A percentile compares a stretch with the other conserved stretches of the same genome.
phyloP scores from a whole-genome alignment of 2,113 vertebrate species.

The Laticauda laticaudata region DNA sequence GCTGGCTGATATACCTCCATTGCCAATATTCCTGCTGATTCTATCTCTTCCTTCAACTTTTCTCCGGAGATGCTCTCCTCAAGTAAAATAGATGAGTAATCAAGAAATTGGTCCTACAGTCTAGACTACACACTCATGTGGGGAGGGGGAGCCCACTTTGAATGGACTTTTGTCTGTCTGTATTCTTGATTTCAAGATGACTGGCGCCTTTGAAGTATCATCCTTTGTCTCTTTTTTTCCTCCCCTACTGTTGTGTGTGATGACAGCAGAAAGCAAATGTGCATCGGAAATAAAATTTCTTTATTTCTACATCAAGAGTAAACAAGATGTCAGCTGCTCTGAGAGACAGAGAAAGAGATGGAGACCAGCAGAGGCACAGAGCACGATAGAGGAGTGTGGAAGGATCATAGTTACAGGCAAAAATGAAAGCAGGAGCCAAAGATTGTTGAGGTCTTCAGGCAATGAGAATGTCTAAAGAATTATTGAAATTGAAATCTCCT shows the following conservation, averaged over 20 bases:
- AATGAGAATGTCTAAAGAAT: neutral
- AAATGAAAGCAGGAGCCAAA: neutral
- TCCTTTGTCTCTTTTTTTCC: neutral
- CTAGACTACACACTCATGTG: neutral
- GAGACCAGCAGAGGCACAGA: neutral
- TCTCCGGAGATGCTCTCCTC: neutral
- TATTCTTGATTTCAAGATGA: conserved; percentile 7
- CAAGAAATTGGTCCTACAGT: neutral
- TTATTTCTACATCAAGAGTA: conserved; percentile 24
- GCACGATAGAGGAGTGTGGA: neutral
- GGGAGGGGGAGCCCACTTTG: neutral
- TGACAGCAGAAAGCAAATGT: conserved; percentile 30
- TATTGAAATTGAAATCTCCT: neutral
- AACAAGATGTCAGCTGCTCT: conserved; percentile 24
- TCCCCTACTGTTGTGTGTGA: neutral
- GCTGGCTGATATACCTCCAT: neutral
- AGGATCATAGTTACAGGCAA: neutral
- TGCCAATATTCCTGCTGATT: neutral
- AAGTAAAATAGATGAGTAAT: neutral
- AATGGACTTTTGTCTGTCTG: neutral
- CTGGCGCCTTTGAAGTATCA: conserved; percentile 10
- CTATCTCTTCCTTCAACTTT: neutral
- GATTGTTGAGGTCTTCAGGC: neutral
- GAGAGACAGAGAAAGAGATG: neutral
- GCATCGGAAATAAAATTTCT: conserved; percentile 23